Evolutionary conservation across 1,140 invertebrate genomes (phyloP).

Genomic region (Episyrphus balteatus): DNA sequence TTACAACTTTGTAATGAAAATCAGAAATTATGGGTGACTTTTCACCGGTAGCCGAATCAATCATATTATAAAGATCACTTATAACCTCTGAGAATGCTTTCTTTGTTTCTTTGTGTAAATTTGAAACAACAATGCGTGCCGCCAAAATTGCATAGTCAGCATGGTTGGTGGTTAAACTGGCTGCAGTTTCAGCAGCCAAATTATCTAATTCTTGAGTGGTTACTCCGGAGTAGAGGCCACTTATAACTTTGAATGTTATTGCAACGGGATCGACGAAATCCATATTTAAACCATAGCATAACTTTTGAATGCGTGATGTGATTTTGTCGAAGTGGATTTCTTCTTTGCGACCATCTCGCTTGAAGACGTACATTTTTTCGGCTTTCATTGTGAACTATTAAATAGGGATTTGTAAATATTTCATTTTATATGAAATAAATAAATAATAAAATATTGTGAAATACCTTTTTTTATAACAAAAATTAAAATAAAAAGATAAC

Average conservation of each 20-base stretch:
- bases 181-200: conserved; percentile 91
- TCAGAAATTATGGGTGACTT: conserved; percentile 77
- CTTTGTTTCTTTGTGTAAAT: conserved; percentile 94
- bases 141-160: conserved; percentile 95
- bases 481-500: no score
- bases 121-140: conserved; percentile 91
- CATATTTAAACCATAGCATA: conserved; percentile 92
- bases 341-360: conserved; percentile 76
- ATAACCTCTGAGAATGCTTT: conserved; percentile 92
- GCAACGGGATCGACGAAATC: conserved; percentile 93
- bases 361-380: no score
- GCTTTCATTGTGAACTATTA: no score
- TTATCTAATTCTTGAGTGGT: conserved; percentile 96
- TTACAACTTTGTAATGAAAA: conserved; percentile 71
- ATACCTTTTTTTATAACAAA: no score
- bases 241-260: conserved; percentile 82
- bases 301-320: conserved; percentile 85
- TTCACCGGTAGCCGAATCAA: conserved; percentile 60
- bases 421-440: no score
- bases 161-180: conserved; percentile 91
- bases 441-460: no score
- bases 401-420: no score
- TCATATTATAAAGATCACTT: conserved; percentile 68
- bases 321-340: conserved; percentile 97
- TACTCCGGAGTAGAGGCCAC: conserved; percentile 88